These are phyloP conservation scores for Parnassius mnemosyne DNA, from an alignment of 2,888 invertebrate genomes.

Conservation along the genomic window DNA sequence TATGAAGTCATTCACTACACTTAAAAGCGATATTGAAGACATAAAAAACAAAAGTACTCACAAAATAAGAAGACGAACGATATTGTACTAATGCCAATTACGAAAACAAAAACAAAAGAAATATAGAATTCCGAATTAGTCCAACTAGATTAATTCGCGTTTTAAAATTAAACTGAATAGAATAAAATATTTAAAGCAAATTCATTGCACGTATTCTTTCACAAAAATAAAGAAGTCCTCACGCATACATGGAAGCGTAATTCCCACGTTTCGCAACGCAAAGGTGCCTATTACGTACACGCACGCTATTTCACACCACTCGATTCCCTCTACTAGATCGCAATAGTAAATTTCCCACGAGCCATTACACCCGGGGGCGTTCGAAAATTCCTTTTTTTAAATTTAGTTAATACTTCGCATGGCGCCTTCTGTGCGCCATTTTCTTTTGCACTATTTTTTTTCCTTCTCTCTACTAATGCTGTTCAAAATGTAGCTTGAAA, in stretches of 20 bases:
- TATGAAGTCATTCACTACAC: no score
- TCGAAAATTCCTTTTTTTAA: slow-evolving; percentile 56
- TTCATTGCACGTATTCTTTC: background rate
- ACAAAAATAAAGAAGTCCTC: background rate
- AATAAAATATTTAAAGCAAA: background rate
- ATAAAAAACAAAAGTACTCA: no score
- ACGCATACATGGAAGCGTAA: slow-evolving; percentile 1
- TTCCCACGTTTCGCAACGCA: slow-evolving; percentile 7
- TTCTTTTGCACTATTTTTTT: slow-evolving; percentile 46
- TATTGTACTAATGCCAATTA: no score
- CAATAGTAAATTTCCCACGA: slow-evolving; percentile 67
- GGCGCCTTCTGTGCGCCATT: slow-evolving; percentile 66
- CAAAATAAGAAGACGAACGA: no score
- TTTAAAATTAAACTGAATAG: no score
- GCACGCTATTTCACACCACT: slow-evolving; percentile 30
- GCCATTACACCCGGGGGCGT: slow-evolving; percentile 55
- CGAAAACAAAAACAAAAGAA: no score
- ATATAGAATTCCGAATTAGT: no score
- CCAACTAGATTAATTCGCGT: no score
- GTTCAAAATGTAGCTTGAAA: slow-evolving; percentile 25
- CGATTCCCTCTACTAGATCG: slow-evolving; percentile 41
- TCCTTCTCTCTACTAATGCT: slow-evolving; percentile 30
- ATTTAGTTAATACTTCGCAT: slow-evolving; percentile 71
- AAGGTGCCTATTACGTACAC: slow-evolving; percentile 29
- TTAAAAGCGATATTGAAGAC: no score